phyloP scores from a whole-genome alignment of 2,113 vertebrate genomes.

The Galeopterus variegatus region DNA sequence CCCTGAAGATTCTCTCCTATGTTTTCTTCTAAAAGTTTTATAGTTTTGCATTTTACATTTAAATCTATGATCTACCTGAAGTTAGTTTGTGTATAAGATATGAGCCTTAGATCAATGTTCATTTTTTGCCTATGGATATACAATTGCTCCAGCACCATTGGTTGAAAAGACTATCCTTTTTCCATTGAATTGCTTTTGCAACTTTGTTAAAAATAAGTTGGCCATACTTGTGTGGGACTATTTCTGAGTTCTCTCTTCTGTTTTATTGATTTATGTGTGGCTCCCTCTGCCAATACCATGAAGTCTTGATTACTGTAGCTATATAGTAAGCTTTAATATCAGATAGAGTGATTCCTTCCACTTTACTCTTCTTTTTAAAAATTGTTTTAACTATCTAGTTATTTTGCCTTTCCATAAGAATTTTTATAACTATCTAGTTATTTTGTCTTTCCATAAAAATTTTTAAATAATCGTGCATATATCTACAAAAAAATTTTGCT shows the following conservation, averaged over 20 bases:
- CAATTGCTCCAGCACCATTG: not conserved
- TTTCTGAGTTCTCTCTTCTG: not conserved
- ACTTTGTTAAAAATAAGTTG: not conserved
- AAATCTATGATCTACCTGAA: not conserved
- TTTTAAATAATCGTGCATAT: not conserved
- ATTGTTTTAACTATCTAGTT: not conserved
- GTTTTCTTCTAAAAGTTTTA: not conserved
- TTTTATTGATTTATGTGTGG: conserved; percentile 9
- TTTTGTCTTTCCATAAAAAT: not conserved
- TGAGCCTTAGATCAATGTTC: not conserved
- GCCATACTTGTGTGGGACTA: not conserved
- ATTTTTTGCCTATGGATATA: not conserved
- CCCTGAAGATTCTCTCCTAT: not conserved
- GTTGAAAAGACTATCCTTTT: not conserved
- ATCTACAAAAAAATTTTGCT: not conserved
- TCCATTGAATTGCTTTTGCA: not conserved
- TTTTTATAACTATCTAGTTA: not conserved
- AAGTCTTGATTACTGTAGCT: not conserved
- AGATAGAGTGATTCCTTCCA: not conserved
- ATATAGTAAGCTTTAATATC: not conserved
- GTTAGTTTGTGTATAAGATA: not conserved
- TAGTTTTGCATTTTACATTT: not conserved
- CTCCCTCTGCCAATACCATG: not conserved
- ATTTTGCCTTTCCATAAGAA: not conserved
- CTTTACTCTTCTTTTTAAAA: not conserved